Evolutionary conservation across 2,888 invertebrate species (phyloP).

Genomic region (Idaea aversata): DNA sequence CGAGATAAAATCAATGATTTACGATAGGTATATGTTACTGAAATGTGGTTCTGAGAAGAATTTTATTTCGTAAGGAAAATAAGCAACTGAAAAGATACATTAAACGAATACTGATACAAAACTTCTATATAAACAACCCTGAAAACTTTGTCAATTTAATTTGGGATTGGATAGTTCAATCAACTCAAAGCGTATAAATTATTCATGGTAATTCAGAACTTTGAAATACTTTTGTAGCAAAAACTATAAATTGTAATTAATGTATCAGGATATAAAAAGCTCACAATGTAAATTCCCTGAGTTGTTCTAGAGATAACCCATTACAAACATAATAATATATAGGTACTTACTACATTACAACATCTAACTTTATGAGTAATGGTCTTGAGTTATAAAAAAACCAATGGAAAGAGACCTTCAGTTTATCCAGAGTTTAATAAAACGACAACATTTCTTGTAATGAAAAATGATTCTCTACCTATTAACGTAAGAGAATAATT

Average conservation of each 20-base stretch:
- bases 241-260: background rate
- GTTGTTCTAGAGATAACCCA: no score
- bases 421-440: no score
- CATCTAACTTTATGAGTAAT: no score
- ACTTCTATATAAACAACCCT: background rate
- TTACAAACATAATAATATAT: no score
- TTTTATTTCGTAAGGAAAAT: background rate
- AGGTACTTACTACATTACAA: no score
- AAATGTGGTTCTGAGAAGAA: slow-evolving; percentile 16
- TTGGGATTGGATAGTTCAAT: background rate
- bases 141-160: background rate
- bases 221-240: background rate
- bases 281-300: no score
- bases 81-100: background rate
- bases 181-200: background rate
- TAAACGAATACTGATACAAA: background rate
- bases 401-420: no score
- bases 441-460: no score
- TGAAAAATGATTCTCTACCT: no score
- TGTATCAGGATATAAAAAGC: background rate
- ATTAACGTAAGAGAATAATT: no score
- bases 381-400: no score
- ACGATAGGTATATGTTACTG: slow-evolving; percentile 20
- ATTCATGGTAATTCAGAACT: background rate
- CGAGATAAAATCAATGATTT: slow-evolving; percentile 22